Conservation (phyloP, 2,888 invertebrate species). For the Malachius bipustulatus region DNA sequence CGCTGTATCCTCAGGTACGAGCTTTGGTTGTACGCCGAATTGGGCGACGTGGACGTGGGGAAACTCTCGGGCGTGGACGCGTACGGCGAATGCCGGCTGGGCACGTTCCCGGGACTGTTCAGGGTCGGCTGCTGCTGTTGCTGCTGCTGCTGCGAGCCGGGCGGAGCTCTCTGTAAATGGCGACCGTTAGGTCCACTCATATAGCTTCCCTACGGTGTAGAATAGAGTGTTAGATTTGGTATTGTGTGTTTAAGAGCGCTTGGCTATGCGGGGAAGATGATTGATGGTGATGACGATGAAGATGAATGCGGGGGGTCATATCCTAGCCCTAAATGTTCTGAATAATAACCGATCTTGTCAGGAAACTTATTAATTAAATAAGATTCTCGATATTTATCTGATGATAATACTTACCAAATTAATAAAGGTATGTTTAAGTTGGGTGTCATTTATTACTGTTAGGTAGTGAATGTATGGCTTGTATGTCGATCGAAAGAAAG, state of each 20-base stretch:
- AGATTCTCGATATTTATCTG: too few relatives aligned
- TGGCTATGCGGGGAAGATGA: too few relatives aligned
- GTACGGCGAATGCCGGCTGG: conserved; percentile 45
- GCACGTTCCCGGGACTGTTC: conserved; percentile 41
- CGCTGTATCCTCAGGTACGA: conserved; percentile 46
- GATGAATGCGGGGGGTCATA: conserved; percentile 10
- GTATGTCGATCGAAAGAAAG: too few relatives aligned
- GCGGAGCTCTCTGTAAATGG: conserved; percentile 27
- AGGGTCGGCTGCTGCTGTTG: conserved; percentile 34
- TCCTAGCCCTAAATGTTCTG: too few relatives aligned
- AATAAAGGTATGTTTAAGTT: too few relatives aligned
- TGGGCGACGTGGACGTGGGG: conserved; percentile 39
- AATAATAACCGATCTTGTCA: too few relatives aligned
- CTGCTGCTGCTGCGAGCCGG: too few relatives aligned
- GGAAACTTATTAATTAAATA: too few relatives aligned
- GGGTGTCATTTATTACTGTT: too few relatives aligned
- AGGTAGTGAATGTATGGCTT: too few relatives aligned
- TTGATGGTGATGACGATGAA: conserved; percentile 8
- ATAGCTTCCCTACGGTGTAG: conserved; percentile 19
- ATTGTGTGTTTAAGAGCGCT: conserved; percentile 3
- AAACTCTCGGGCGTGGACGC: conserved; percentile 42
- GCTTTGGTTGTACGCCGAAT: conserved; percentile 36
- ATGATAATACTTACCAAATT: too few relatives aligned
- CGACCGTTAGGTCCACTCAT: conserved; percentile 20
- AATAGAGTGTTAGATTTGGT: conserved; percentile 14